phyloP scores from a whole-genome alignment of 2,797 vertebrate species.

The Trematomus bernacchii region DNA sequence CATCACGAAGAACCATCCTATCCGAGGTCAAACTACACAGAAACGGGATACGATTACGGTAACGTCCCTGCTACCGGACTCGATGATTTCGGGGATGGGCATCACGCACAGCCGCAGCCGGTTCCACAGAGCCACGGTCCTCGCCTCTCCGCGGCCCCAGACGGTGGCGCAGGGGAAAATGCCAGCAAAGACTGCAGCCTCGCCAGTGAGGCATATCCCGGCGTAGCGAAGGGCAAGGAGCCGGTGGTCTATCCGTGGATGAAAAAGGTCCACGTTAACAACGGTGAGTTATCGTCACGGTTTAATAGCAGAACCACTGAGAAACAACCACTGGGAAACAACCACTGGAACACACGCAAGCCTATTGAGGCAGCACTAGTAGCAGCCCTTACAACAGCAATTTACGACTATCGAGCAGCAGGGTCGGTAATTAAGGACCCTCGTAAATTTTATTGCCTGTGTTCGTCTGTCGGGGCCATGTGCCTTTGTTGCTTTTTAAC shows the following conservation, averaged over 20 bases:
- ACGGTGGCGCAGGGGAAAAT: conserved; percentile 85
- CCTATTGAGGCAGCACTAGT: conserved; percentile 89
- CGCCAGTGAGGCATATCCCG: conserved; percentile 83
- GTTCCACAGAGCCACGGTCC: conserved; percentile 86
- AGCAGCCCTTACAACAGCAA: conserved; percentile 91
- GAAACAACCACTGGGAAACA: conserved; percentile 75
- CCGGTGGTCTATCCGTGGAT: conserved; percentile 99
- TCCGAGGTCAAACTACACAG: conserved; percentile 90
- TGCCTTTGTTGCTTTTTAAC: conserved; percentile 95
- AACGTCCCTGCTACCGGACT: conserved; percentile 83
- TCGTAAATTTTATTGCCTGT: conserved; percentile 98
- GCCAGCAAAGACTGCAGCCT: conserved; percentile 88
- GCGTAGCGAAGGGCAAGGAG: conserved; percentile 90
- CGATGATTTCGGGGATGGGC: conserved; percentile 85
- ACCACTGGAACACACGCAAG: conserved; percentile 74
- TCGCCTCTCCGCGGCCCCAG: conserved; percentile 86
- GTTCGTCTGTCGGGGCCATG: conserved; percentile 90
- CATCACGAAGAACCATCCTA: conserved; percentile 90
- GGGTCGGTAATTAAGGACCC: conserved; percentile 97
- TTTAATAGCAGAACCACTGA: conserved; percentile 76
- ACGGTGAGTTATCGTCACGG: conserved; percentile 90
- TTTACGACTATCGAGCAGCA: conserved; percentile 97
- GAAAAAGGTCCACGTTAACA: conserved; percentile 98
- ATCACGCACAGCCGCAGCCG: conserved; percentile 84
- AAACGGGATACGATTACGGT: conserved; percentile 88